A percentile compares a stretch with the other conserved stretches of the same genome.
phyloP scores from a whole-genome alignment of 2,888 invertebrate species.

The Baccha elongata region DNA sequence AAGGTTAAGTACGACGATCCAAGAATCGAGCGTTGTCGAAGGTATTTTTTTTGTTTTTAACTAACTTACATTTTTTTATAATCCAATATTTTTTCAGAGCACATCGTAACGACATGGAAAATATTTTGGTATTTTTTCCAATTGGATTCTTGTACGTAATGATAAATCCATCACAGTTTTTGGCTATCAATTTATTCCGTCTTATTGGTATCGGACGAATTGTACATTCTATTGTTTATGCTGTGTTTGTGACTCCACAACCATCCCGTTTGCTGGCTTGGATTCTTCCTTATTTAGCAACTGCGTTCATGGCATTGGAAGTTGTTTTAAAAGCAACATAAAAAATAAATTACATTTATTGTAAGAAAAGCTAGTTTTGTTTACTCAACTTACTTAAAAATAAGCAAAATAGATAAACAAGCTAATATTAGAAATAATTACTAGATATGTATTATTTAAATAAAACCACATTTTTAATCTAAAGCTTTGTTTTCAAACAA shows the following conservation, averaged over 20 bases:
- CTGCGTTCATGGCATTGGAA: constrained; percentile 81
- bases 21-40: constrained; percentile 83
- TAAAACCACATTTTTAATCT: too few species aligned
- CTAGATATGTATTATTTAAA: too few species aligned
- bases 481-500: too few species aligned
- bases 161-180: constrained; percentile 80
- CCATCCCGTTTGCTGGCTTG: constrained; percentile 82
- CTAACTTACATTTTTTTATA: neutral
- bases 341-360: neutral
- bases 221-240: constrained; percentile 83
- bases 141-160: constrained; percentile 82
- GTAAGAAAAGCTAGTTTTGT: too few species aligned
- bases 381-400: too few species aligned
- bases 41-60: constrained; percentile 72
- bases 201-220: constrained; percentile 82
- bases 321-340: constrained; percentile 62
- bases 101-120: constrained; percentile 84
- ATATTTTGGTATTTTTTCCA: constrained; percentile 83
- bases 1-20: constrained; percentile 79
- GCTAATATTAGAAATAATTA: too few species aligned
- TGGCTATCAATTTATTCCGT: constrained; percentile 83
- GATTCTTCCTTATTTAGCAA: constrained; percentile 78
- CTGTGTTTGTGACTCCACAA: constrained; percentile 82
- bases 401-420: too few species aligned
- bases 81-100: constrained; percentile 80